Base-by-base conservation (phyloP, 92 coral and sea anemone genomes). In the Palythoa grandiflora region DNA sequence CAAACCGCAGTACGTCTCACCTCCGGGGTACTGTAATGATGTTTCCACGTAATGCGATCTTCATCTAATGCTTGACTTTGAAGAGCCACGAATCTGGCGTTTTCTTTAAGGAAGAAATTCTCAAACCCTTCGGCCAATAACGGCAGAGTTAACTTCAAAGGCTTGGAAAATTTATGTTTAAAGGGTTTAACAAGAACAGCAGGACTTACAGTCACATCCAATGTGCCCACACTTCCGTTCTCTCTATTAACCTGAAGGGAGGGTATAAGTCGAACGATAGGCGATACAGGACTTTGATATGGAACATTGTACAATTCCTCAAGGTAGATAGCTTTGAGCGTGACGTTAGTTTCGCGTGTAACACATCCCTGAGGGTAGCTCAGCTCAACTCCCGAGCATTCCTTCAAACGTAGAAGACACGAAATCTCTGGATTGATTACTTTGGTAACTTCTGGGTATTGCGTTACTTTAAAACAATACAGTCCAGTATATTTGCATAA, bases 11-110 rank as follows among this genome's bases (percentile, higher is more conserved):
- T 12, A 8, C 17, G 51, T 21, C 93, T 75, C 38, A 93, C 98
- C 96, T 95, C 94, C 51, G 98, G 98, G 52, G 98, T 93, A 65
- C 98, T 95, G 73, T 87, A 95, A 74, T 95, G 98, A 77, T 95
- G 96, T 54, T 91, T 88, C 98, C 98, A 95, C 54, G 73, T 78
- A 8, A 93, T 75, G n/a, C 73, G 73, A 9, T 93, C 98, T 80
- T 93, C 96, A 50, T 95, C 88, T 71, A 93, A 28, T 40, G 89
- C 88, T 78, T 88, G 79, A 65, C 96, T 91, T 78, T 68, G 89
- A 61, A 95, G 80, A 54, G 92, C 96, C 16, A 86, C 93, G 71
- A 93, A 83, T 37, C 96, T 87, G 2, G 94, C 77, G 75, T 91
- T 88, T 63, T 91, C 94, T 50, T 89, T 91, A 68, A 84, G 68